Evolutionary conservation across 2,797 vertebrate species (phyloP).

Genomic region (Propithecus perrieri): DNA sequence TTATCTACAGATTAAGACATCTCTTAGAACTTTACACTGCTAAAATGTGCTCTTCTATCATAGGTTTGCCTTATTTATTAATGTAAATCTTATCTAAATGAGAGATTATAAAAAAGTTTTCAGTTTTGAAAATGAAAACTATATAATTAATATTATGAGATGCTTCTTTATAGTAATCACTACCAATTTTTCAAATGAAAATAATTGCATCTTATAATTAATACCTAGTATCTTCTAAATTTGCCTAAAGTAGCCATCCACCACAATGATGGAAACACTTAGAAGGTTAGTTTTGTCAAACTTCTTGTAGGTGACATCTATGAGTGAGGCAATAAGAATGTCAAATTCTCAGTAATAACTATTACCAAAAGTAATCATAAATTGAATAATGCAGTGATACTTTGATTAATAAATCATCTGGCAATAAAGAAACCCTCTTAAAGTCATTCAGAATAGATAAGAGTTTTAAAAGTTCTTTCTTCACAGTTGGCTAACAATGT

Average conservation of each 20-base stretch:
- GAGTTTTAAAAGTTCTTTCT: neutral
- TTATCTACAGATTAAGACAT: slow-evolving; percentile 78
- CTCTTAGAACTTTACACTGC: slow-evolving; percentile 80
- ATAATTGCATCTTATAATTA: neutral
- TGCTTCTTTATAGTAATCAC: neutral
- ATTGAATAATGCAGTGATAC: neutral
- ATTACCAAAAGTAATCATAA: neutral
- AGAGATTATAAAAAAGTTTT: slow-evolving; percentile 80
- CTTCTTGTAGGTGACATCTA: neutral
- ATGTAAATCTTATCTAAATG: slow-evolving; percentile 81
- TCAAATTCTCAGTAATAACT: neutral
- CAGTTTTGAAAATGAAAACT: slow-evolving; percentile 78
- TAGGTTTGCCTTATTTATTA: slow-evolving; percentile 78
- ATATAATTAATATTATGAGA: slow-evolving; percentile 50
- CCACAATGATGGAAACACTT: neutral
- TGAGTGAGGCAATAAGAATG: neutral
- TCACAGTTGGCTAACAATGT: neutral
- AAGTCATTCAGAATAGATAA: neutral
- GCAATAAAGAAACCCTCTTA: neutral
- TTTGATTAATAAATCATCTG: neutral
- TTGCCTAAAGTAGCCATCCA: neutral
- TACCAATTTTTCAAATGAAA: neutral
- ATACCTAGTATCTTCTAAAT: neutral
- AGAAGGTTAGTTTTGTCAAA: neutral
- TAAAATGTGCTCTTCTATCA: slow-evolving; percentile 77